A percentile compares a stretch with the other conserved stretches of the same genome.
Evolutionary conservation across 2,888 invertebrate genomes (phyloP).

Genomic region (Gari tellinella): DNA sequence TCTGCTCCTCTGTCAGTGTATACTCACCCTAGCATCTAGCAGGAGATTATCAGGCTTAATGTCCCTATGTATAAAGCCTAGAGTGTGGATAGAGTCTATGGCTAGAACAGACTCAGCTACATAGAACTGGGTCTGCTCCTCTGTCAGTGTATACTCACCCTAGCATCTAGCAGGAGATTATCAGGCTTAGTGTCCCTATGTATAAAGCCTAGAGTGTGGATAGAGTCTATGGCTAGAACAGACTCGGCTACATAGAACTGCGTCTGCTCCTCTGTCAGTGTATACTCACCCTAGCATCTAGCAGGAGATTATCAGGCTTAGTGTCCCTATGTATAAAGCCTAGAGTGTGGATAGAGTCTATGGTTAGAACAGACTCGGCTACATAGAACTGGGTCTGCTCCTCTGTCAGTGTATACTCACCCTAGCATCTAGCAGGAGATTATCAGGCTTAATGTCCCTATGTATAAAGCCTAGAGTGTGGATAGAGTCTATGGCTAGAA

Average conservation of each 20-base stretch:
- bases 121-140: constrained; percentile 99
- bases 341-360: constrained; percentile 99
- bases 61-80: constrained; percentile 98
- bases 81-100: constrained; percentile 99
- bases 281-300: constrained; percentile 92
- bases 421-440: constrained; percentile 97
- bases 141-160: constrained; percentile 90
- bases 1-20: constrained; percentile 97
- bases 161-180: constrained; percentile 97
- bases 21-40: constrained; percentile 92
- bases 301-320: constrained; percentile 98
- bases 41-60: constrained; percentile 99
- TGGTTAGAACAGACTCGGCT: constrained; percentile 98
- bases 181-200: constrained; percentile 99
- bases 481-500: constrained; percentile 99
- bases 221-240: constrained; percentile 99
- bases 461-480: constrained; percentile 99
- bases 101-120: constrained; percentile 99
- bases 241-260: constrained; percentile 99
- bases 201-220: constrained; percentile 98
- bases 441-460: constrained; percentile 99
- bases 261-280: constrained; percentile 98
- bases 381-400: constrained; percentile 99
- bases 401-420: constrained; percentile 90
- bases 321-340: constrained; percentile 99